Percentiles rank a stretch among this genome's conserved stretches.
Evolutionary conservation across 2,888 invertebrate species (phyloP).

Genomic region (Protophormia terraenovae): DNA sequence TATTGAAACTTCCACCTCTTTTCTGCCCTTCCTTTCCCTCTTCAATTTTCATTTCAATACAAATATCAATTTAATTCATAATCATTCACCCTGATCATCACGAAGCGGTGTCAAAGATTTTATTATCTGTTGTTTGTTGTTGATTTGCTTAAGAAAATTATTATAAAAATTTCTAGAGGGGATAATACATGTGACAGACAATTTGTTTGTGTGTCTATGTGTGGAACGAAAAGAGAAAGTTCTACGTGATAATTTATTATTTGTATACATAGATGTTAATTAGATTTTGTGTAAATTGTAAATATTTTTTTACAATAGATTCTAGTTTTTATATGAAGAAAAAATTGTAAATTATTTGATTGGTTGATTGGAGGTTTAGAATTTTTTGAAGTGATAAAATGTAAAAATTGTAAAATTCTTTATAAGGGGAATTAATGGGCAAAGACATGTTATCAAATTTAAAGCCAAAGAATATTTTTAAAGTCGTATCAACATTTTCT

Average conservation of each 20-base stretch:
- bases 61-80: constrained; percentile 34
- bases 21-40: not conserved
- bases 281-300: not conserved
- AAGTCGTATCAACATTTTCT: too few relatives aligned
- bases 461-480: too few relatives aligned
- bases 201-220: not conserved
- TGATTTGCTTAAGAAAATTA: not conserved
- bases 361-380: too few relatives aligned
- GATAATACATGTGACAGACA: not conserved
- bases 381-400: too few relatives aligned
- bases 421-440: too few relatives aligned
- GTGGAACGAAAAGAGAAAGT: not conserved
- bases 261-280: not conserved
- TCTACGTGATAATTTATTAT: not conserved
- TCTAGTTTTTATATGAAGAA: too few relatives aligned
- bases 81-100: not conserved
- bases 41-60: not conserved
- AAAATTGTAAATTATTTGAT: too few relatives aligned
- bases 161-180: not conserved
- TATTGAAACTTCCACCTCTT: not conserved
- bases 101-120: constrained; percentile 3
- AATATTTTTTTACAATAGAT: not conserved
- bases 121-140: constrained; percentile 12
- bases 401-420: too few relatives aligned
- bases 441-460: too few relatives aligned